Conservation (phyloP, 2,888 invertebrate genomes). For the Dynastes grantii region DNA sequence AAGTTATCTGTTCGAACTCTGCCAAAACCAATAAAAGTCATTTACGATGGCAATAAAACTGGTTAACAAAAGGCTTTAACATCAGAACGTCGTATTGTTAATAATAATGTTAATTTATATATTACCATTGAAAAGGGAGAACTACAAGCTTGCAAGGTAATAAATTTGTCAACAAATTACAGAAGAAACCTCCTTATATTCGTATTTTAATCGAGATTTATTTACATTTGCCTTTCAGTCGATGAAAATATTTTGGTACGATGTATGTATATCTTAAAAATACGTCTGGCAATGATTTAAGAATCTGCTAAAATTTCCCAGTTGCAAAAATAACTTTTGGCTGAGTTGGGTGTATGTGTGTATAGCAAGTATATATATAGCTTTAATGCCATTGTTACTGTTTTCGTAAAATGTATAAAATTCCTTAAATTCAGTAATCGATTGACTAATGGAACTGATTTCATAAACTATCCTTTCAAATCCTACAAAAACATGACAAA, state of each 20-base stretch:
- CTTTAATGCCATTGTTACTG: too few species aligned
- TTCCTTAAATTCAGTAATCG: neutral
- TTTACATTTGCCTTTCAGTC: neutral
- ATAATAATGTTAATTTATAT: constrained; percentile 2
- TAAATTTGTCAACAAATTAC: neutral
- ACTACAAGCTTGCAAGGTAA: neutral
- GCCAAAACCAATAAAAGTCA: constrained; percentile 28
- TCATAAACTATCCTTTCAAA: too few species aligned
- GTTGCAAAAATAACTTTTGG: constrained; percentile 31
- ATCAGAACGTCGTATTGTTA: constrained; percentile 20
- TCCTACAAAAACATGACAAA: too few species aligned
- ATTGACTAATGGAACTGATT: neutral
- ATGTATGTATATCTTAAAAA: constrained; percentile 33
- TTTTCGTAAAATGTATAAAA: too few species aligned
- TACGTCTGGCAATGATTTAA: constrained; percentile 20
- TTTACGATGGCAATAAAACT: constrained; percentile 26
- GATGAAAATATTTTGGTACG: constrained; percentile 21
- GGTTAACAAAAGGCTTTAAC: constrained; percentile 16
- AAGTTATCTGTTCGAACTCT: constrained; percentile 1
- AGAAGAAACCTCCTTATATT: neutral
- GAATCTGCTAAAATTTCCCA: constrained; percentile 25
- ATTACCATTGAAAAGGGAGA: neutral
- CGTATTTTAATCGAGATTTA: constrained; percentile 9
- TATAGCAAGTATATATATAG: too few species aligned
- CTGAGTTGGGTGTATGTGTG: neutral